Evolutionary conservation across 1,140 invertebrate genomes (phyloP).

Genomic region (Babylonia areolata): DNA sequence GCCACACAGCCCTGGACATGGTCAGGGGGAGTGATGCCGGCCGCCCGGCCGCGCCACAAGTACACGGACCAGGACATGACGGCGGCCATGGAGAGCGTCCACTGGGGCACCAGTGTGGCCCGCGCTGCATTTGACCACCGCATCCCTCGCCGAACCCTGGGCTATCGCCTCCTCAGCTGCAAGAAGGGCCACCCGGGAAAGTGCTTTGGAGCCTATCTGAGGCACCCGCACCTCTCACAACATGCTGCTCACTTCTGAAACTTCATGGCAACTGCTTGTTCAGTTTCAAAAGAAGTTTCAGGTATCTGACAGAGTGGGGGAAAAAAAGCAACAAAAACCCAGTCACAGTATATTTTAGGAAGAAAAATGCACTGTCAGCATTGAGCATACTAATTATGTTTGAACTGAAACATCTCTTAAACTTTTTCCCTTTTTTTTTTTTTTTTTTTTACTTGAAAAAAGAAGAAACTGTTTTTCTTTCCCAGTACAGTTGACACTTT

Average conservation of each 20-base stretch:
- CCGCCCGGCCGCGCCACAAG: not conserved
- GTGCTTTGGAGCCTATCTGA: slow-evolving; percentile 19
- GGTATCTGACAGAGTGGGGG: too few relatives aligned
- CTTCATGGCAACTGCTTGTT: not conserved
- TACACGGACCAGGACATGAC: not conserved
- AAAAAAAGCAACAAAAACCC: too few relatives aligned
- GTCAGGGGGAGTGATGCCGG: not conserved
- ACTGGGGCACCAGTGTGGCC: slow-evolving; percentile 24
- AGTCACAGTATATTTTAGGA: too few relatives aligned
- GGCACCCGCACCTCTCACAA: not conserved
- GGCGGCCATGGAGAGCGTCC: slow-evolving; percentile 21
- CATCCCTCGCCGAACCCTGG: slow-evolving; percentile 14
- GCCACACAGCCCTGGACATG: not conserved
- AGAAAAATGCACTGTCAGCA: too few relatives aligned
- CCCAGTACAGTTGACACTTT: too few relatives aligned
- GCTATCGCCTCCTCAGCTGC: slow-evolving; percentile 6
- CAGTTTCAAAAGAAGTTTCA: too few relatives aligned
- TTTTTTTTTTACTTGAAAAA: too few relatives aligned
- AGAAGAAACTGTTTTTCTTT: too few relatives aligned
- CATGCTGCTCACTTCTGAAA: not conserved
- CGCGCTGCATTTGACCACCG: slow-evolving; percentile 8
- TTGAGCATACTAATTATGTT: too few relatives aligned
- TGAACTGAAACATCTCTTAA: too few relatives aligned
- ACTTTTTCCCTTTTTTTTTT: too few relatives aligned
- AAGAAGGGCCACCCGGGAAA: slow-evolving; percentile 27